Base-by-base conservation (phyloP, 2,888 invertebrate species). In the Elmis aenea region DNA sequence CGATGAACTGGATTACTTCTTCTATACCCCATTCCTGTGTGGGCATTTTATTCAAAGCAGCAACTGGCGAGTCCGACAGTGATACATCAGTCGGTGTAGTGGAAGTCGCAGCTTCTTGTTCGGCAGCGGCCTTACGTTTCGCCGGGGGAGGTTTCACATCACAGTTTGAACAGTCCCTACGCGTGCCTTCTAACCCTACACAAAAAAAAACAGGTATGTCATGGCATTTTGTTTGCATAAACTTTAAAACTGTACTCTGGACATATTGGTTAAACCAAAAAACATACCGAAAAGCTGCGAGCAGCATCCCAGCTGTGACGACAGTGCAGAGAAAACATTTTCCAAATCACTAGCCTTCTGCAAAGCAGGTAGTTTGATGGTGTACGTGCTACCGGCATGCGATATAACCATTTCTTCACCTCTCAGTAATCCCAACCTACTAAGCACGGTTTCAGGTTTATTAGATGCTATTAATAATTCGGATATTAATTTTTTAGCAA, bases 21-120 rank as follows among this genome's bases (percentile, higher is more conserved):
- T 95, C 94, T 13, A 94, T 91, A 9, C 86, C 82, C 96, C 95
- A 96, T 58, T 90, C 89, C 12, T 78, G 77, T 13, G 89, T 87
- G 33, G 77, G 77, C 18, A 74, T 66, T 36, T 72, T 72, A 28
- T 69, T 62, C 12, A 71, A 61, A 36, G 67, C 58, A 26, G 62
- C 55, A 6, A 52, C 45, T 1, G 58, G 47, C 9, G 59, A 55
- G 38, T 61, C 59, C 1, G 61, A 51, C n/a, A 61, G 33, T 58
- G 67, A 74, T 43, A 57, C 69, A 51, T 64, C 69, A 46, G 61
- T 70, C 41, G 66, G 66, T 12, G 82, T 81, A 0, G 83, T 82
- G 0, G 82, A 81, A 2, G 81, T 81, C 2, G 83, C 83, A 13
- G 83, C 77, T 68, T 83, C 83, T 45, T 73, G 68, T 57, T 77